A percentile compares a stretch with the other conserved stretches of the same genome.
Evolutionary conservation across 1,140 invertebrate species (phyloP).

Genomic region (Macrosteles quadrilineatus): DNA sequence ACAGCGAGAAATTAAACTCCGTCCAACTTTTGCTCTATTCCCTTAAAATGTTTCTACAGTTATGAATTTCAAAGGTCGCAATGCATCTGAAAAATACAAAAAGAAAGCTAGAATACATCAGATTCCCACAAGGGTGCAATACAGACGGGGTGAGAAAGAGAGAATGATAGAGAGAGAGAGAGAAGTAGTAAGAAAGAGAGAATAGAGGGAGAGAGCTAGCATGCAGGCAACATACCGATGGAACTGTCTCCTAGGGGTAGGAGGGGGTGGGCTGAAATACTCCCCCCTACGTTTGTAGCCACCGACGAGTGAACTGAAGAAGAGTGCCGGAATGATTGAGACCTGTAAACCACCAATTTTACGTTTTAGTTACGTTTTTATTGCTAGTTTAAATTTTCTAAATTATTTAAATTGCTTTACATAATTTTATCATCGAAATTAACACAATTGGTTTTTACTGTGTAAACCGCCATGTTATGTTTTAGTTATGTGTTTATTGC

Average conservation of each 20-base stretch:
- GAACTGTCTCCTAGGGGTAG: constrained; percentile 71
- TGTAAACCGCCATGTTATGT: too few relatives aligned
- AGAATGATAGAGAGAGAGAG: constrained; percentile 16
- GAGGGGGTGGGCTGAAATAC: constrained; percentile 80
- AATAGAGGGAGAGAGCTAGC: not conserved
- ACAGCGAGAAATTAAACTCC: too few relatives aligned
- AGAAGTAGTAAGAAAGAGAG: not conserved
- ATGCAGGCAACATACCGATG: constrained; percentile 43
- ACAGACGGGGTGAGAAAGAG: constrained; percentile 16
- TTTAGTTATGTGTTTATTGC: too few relatives aligned
- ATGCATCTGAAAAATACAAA: constrained; percentile 28
- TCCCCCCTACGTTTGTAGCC: constrained; percentile 67
- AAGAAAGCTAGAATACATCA: constrained; percentile 5
- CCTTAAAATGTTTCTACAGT: too few relatives aligned
- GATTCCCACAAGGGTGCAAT: constrained; percentile 21
- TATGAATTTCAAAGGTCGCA: too few relatives aligned
- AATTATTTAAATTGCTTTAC: too few relatives aligned
- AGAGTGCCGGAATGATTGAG: constrained; percentile 77
- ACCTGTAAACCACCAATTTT: constrained; percentile 69
- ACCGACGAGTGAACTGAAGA: constrained; percentile 58
- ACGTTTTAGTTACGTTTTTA: too few relatives aligned
- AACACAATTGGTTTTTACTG: too few relatives aligned
- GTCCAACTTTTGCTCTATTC: too few relatives aligned
- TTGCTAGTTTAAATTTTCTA: too few relatives aligned
- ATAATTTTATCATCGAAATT: too few relatives aligned